Evolutionary conservation across 2,888 invertebrate genomes (phyloP).

Genomic region (Synergus umbraculus): DNA sequence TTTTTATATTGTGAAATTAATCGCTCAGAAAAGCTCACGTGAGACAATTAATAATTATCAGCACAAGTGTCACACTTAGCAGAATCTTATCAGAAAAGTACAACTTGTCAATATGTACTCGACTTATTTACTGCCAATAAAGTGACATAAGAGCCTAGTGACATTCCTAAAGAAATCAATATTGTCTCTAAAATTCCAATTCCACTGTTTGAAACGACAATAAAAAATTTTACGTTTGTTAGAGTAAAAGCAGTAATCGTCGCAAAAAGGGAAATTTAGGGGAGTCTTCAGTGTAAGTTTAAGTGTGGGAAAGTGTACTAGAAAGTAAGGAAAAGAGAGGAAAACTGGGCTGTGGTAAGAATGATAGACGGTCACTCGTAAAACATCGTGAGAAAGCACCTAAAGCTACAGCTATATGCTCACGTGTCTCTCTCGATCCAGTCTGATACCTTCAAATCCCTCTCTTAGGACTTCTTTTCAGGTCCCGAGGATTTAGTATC

Average conservation of each 20-base stretch:
- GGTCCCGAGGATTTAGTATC: background rate
- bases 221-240: background rate
- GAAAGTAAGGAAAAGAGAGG: slow-evolving; percentile 3
- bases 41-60: background rate
- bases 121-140: background rate
- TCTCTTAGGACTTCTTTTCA: background rate
- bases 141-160: background rate
- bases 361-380: slow-evolving; percentile 35
- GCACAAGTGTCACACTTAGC: background rate
- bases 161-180: background rate
- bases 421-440: slow-evolving; percentile 29
- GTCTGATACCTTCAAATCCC: slow-evolving; percentile 3
- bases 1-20: background rate
- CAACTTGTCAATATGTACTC: background rate
- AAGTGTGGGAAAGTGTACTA: slow-evolving; percentile 27
- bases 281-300: background rate
- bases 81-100: background rate
- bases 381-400: slow-evolving; percentile 39
- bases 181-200: background rate
- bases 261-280: slow-evolving; percentile 11
- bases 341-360: slow-evolving; percentile 16
- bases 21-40: background rate
- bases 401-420: slow-evolving; percentile 29
- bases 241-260: background rate
- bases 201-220: background rate